A percentile compares a stretch with the other conserved stretches of the same genome.
phyloP scores from a whole-genome alignment of 1,140 invertebrate species.

The Drosophila subobscura region DNA sequence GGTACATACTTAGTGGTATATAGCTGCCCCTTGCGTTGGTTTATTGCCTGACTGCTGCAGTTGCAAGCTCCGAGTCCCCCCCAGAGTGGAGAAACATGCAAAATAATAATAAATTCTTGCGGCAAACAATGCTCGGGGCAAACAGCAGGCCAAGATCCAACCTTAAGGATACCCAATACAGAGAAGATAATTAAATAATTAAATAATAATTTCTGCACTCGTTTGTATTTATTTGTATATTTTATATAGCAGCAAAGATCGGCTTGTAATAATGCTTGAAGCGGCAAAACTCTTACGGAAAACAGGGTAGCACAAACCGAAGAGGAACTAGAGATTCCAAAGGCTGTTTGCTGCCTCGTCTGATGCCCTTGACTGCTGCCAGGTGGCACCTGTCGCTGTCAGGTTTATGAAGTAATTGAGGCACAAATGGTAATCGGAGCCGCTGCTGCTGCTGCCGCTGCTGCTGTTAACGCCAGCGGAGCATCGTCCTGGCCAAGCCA shows the following conservation, averaged over 20 bases:
- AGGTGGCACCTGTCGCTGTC: constrained; percentile 50
- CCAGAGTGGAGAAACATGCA: constrained; percentile 38
- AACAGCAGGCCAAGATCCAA: too few species aligned
- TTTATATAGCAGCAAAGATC: too few species aligned
- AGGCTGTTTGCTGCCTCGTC: neutral
- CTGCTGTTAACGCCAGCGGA: constrained; percentile 7
- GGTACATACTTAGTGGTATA: constrained; percentile 1
- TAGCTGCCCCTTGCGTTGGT: constrained; percentile 1
- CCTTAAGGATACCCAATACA: too few species aligned
- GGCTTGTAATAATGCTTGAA: too few species aligned
- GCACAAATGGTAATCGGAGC: constrained; percentile 37
- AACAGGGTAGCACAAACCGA: neutral
- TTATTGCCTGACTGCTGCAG: constrained; percentile 46
- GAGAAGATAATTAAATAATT: neutral
- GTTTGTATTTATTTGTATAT: too few species aligned
- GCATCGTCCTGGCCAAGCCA: constrained; percentile 40
- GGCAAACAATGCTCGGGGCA: constrained; percentile 42
- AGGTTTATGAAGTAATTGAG: constrained; percentile 58
- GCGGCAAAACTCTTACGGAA: too few species aligned
- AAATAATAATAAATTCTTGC: constrained; percentile 61
- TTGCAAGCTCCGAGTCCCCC: neutral
- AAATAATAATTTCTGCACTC: too few species aligned
- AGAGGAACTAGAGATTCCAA: neutral
- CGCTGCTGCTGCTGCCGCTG: constrained; percentile 12
- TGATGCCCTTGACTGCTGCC: constrained; percentile 14